Evolutionary conservation across 2,888 invertebrate genomes (phyloP), one percentile per base, ranked within the genome.

Genomic region (Standfussiana lucernea): DNA sequence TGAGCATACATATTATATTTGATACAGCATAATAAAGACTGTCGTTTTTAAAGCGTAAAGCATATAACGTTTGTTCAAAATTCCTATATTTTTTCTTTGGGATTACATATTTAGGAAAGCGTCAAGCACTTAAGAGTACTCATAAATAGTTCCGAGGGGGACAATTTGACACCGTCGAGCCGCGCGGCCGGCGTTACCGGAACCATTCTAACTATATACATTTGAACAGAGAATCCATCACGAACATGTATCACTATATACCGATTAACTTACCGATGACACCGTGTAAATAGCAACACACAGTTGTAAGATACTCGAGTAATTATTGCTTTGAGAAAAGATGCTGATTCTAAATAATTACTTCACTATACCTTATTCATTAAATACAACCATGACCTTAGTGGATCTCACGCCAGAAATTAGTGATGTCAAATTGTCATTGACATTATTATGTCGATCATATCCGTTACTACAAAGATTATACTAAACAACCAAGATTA

Each of bases 11-110:
- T 90, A 92, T 89, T 81, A 90, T 89, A 92, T 87, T 78, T 77
- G 80, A 84, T 78, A 87, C 89, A 91, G 82, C 77, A 81, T 92
- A 93, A 89, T 78, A 91, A 88, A 88, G 86, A 86, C 85, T 89
- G 89, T 87, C 82, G 86, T 88, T 89, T 61, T 88, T 90, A 79
- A 90, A 86, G 88, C 91, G 91, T 92, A 92, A 89, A 87, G 89
- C 92, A 93, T 92, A 93, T 90, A 89, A 89, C 93, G 93, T 93
- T 95, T 95, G 95, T 95, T 95, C 95, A 95, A 95, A 95, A 95
- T 95, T 94, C 94, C 95, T 91, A 91, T 91, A n/a, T 90, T 86
- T 89, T 86, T 89, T 94, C 93, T 93, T 94, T 93, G 94, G 93
- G 91, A 91, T 92, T 90, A 87, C 84, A 90, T 71, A 77, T 74